Percentiles rank a stretch among this genome's conserved stretches.
Evolutionary conservation across 2,888 invertebrate species (phyloP).

Genomic region (Tachina lurida): DNA sequence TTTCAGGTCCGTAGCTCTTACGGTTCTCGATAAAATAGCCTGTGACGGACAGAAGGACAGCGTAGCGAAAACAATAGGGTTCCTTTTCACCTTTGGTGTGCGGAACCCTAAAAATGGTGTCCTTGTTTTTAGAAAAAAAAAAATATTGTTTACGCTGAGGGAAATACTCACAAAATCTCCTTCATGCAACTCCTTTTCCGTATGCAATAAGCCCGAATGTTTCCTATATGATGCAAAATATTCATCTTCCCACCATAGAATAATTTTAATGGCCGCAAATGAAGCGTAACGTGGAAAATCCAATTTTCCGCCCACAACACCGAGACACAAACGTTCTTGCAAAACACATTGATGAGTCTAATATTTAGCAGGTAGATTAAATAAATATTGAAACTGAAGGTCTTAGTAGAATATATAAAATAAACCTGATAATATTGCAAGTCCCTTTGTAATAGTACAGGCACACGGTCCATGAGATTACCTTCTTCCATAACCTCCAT

Average conservation of each 20-base stretch:
- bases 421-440: constrained; percentile 91
- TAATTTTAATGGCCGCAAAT: constrained; percentile 92
- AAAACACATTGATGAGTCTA: constrained; percentile 89
- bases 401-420: neutral
- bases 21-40: no score
- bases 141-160: no score
- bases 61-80: no score
- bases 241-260: constrained; percentile 94
- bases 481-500: constrained; percentile 96
- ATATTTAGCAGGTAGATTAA: neutral
- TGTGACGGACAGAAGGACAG: no score
- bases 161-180: constrained; percentile 77
- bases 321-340: constrained; percentile 90
- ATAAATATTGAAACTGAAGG: neutral
- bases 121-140: no score
- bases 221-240: constrained; percentile 89
- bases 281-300: constrained; percentile 93
- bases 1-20: no score
- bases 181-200: constrained; percentile 80
- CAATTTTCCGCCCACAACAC: constrained; percentile 91
- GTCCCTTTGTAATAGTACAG: constrained; percentile 91
- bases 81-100: no score
- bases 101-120: no score
- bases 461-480: constrained; percentile 93
- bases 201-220: constrained; percentile 84